Percentiles rank a stretch among this genome's conserved stretches.
These are phyloP conservation scores for Battus philenor DNA, from an alignment of 1,140 invertebrate genomes.

Conservation along the genomic window DNA sequence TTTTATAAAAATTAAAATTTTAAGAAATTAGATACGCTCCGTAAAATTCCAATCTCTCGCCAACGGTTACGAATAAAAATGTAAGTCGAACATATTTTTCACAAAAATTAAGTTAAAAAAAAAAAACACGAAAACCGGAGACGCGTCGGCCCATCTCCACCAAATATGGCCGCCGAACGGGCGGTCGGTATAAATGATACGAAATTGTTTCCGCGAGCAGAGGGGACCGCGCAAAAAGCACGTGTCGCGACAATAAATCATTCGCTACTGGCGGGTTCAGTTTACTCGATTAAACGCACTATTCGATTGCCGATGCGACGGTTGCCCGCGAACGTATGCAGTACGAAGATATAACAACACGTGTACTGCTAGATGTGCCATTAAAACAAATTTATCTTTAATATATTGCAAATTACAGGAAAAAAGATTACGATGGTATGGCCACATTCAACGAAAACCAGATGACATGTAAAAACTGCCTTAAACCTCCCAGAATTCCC, in stretches of 20 bases:
- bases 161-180: constrained; percentile 47
- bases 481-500: too few relatives aligned
- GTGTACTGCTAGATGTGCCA: background rate
- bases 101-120: constrained; percentile 54
- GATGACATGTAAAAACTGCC: too few relatives aligned
- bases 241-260: constrained; percentile 70
- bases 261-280: constrained; percentile 43
- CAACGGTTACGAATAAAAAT: too few relatives aligned
- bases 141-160: constrained; percentile 30
- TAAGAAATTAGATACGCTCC: too few relatives aligned
- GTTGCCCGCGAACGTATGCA: constrained; percentile 29
- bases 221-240: constrained; percentile 53
- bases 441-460: too few relatives aligned
- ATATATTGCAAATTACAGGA: too few relatives aligned
- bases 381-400: too few relatives aligned
- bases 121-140: constrained; percentile 43
- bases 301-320: constrained; percentile 55
- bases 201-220: constrained; percentile 65
- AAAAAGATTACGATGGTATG: too few relatives aligned
- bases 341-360: background rate
- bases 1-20: too few relatives aligned
- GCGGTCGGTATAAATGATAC: constrained; percentile 61
- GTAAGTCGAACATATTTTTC: too few relatives aligned
- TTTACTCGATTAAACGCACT: constrained; percentile 63
- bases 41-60: too few relatives aligned